These are phyloP conservation scores for Platerodrilus igneus DNA, from an alignment of 2,888 invertebrate genomes.

Conservation along the genomic window DNA sequence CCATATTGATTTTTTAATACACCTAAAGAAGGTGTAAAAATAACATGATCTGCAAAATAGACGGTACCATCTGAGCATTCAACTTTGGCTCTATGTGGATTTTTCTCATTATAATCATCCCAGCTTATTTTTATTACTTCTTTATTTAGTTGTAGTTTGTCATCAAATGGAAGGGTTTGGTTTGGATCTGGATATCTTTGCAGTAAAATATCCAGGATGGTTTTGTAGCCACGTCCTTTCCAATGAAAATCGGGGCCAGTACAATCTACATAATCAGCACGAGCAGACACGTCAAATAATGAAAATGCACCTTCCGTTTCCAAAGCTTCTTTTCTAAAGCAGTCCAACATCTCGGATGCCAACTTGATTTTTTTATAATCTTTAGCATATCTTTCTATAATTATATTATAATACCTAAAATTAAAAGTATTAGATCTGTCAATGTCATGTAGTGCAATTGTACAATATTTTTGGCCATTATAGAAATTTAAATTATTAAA, in stretches of 20 bases:
- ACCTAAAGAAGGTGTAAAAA: conserved; percentile 63
- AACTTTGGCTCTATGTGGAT: conserved; percentile 43
- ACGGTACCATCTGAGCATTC: conserved; percentile 48
- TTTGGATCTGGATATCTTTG: conserved; percentile 6
- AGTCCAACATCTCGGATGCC: conserved; percentile 5
- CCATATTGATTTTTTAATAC: conserved; percentile 57
- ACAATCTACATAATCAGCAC: conserved; percentile 62
- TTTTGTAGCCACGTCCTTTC: conserved; percentile 68
- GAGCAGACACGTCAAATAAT: conserved; percentile 63
- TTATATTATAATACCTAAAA: conserved; percentile 5
- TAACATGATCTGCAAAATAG: conserved; percentile 56
- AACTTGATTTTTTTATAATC: conserved; percentile 4
- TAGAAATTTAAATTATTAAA: too few relatives aligned
- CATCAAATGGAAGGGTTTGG: conserved; percentile 21
- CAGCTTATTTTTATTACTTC: conserved; percentile 24
- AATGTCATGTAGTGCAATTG: too few relatives aligned
- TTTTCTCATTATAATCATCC: conserved; percentile 12
- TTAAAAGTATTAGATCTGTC: too few relatives aligned
- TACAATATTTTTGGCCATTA: too few relatives aligned
- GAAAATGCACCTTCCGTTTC: conserved; percentile 51
- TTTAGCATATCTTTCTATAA: conserved; percentile 1
- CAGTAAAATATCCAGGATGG: conserved; percentile 63
- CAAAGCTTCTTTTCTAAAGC: conserved; percentile 5
- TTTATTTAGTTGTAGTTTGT: conserved; percentile 29
- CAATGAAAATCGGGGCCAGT: conserved; percentile 67